Evolutionary conservation across 2,797 vertebrate genomes (phyloP), one percentile per base, ranked within the genome.

Genomic region (Todus mexicanus): DNA sequence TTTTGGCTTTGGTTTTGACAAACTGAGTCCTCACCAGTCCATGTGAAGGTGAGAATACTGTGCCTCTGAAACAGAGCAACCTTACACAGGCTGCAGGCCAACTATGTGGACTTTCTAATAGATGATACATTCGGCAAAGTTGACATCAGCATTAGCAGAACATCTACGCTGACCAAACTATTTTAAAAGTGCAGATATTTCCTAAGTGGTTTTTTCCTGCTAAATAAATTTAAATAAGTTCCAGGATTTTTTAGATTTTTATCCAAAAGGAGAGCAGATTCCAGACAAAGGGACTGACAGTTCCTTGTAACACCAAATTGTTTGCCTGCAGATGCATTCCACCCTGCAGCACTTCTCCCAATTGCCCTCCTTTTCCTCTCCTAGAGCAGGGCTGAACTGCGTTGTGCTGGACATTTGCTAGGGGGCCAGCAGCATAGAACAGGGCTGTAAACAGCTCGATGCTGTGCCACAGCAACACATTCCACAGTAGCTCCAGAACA

Each of bases 1-100:
- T 35, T 90, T 80, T 72, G 37, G 12, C 45, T 88, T 72, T 88
- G 40, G 29, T 88, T 84, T 69, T 57, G n/a, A 78, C 66, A 54
- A 72, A 48, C 11, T 50, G 6, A 1, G 38, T 73, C 18, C 33
- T 69, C 1, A 1, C 35, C 61, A 83, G 26, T 12, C 73, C 12
- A 17, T 2, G 6, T 18, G 37, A 71, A 83, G 12, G 12, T 85
- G 53, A 71, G 63, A 59, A 83, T 25, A 60, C 25, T 19, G 17
- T 27, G 40, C 3, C 9, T 56, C 53, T 63, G 60, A 53, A 64
- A 45, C 1, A 72, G 2, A 59, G 47, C 29, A 68, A 61, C 29
- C 16, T 45, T 29, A 40, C 29, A 60, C 35, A 76, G 66, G 26
- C 70, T 88, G 61, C 40, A 93, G 45, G 63, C 7, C 25, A 90